These are phyloP conservation scores for Raja brachyura DNA, from an alignment of 2,113 vertebrate genomes.

Conservation along the genomic window DNA sequence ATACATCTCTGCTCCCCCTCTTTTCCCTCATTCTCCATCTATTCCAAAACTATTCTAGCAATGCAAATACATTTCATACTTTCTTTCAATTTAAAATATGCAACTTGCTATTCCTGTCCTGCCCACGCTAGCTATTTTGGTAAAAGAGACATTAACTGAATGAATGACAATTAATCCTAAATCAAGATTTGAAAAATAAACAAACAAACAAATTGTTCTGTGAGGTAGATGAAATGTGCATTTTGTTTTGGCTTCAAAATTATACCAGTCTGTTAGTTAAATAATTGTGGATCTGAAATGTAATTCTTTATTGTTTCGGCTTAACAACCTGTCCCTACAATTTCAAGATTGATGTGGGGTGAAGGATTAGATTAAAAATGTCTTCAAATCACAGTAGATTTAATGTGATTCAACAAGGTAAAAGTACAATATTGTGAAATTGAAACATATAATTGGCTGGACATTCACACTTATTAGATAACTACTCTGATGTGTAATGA, in stretches of 20 bases:
- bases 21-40: not conserved
- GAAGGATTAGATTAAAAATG: not conserved
- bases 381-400: not conserved
- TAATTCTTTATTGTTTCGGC: not conserved
- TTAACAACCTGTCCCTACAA: not conserved
- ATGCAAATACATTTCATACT: not conserved
- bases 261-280: not conserved
- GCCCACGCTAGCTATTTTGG: not conserved
- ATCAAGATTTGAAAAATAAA: not conserved
- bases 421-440: not conserved
- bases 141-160: not conserved
- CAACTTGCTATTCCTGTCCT: not conserved
- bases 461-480: not conserved
- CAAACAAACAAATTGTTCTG: not conserved
- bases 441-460: not conserved
- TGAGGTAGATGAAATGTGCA: not conserved
- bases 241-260: not conserved
- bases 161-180: not conserved
- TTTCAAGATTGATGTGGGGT: not conserved
- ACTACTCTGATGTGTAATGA: not conserved
- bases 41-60: not conserved
- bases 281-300: conserved; percentile 4
- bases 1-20: not conserved
- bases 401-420: not conserved
- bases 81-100: not conserved